Conservation (phyloP, 2,797 vertebrate species). For the Schizopygopsis pylzovi region DNA sequence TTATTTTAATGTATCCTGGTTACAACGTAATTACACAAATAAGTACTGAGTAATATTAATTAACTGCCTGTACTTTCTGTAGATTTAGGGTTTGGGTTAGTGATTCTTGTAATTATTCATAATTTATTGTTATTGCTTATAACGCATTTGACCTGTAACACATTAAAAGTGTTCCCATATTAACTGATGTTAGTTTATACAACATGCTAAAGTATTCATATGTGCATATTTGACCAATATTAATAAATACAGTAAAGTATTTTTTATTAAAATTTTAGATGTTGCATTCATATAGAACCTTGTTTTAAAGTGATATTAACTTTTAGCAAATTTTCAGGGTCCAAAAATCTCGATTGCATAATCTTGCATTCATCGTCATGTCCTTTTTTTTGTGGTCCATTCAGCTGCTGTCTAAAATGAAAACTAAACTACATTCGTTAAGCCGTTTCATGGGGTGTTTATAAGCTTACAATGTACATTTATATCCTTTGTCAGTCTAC, state of each 20-base stretch:
- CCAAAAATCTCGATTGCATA: too few species aligned
- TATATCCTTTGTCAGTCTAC: conserved; percentile 1
- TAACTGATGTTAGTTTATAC: neutral
- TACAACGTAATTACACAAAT: neutral
- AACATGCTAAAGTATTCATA: neutral
- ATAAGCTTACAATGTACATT: neutral
- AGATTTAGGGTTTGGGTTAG: neutral
- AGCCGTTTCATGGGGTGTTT: neutral
- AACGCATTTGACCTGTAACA: neutral
- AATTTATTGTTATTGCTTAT: neutral
- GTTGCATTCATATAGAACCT: neutral
- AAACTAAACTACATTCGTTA: neutral
- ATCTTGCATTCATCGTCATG: neutral
- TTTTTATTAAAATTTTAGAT: neutral
- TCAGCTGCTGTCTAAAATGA: neutral
- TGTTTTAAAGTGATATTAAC: neutral
- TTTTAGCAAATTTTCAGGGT: neutral
- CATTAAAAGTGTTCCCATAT: neutral
- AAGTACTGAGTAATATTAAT: neutral
- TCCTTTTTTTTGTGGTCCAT: neutral
- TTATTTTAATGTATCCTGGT: neutral
- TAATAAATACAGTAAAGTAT: neutral
- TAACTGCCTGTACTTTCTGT: neutral
- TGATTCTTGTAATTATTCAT: neutral
- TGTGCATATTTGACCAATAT: neutral